Percentiles rank a stretch among this genome's conserved stretches.
Evolutionary conservation across 1,140 invertebrate genomes (phyloP).

Genomic region (Drosophila grimshawi): DNA sequence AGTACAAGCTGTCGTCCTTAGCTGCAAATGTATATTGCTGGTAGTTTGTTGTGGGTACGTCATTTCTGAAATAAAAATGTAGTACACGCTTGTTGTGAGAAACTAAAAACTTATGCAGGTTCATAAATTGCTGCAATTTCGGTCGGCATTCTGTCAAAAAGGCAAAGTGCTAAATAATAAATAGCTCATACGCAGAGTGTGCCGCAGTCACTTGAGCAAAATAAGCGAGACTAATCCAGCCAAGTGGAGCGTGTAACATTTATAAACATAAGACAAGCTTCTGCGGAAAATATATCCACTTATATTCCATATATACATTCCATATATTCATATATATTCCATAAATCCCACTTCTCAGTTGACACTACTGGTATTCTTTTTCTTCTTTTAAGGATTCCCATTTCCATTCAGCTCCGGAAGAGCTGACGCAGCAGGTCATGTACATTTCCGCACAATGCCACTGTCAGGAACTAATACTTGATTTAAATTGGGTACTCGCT

Average conservation of each 20-base stretch:
- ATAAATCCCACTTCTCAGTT: neutral
- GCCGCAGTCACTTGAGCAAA: constrained; percentile 50
- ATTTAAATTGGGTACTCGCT: neutral
- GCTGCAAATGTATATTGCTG: too few species aligned
- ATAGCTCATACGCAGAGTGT: constrained; percentile 63
- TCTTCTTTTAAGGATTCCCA: constrained; percentile 1
- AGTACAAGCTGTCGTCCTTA: too few species aligned
- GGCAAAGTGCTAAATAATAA: constrained; percentile 40
- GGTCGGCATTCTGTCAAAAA: neutral
- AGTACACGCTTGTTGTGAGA: too few species aligned
- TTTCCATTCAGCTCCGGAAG: neutral
- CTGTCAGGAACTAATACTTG: neutral
- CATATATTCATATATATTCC: too few species aligned
- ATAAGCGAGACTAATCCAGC: constrained; percentile 46
- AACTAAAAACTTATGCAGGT: neutral
- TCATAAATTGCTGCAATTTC: constrained; percentile 2
- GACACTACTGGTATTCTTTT: neutral
- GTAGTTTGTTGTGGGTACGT: too few species aligned
- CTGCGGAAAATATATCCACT: neutral
- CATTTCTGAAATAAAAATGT: too few species aligned
- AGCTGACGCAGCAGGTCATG: constrained; percentile 14
- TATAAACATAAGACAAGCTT: constrained; percentile 49
- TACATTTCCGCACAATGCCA: constrained; percentile 19
- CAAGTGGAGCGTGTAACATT: constrained; percentile 61
- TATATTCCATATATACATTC: too few species aligned